Evolutionary conservation across 2,113 vertebrate species (phyloP), one percentile per base, ranked within the genome.

Genomic region (Apodemus sylvaticus): DNA sequence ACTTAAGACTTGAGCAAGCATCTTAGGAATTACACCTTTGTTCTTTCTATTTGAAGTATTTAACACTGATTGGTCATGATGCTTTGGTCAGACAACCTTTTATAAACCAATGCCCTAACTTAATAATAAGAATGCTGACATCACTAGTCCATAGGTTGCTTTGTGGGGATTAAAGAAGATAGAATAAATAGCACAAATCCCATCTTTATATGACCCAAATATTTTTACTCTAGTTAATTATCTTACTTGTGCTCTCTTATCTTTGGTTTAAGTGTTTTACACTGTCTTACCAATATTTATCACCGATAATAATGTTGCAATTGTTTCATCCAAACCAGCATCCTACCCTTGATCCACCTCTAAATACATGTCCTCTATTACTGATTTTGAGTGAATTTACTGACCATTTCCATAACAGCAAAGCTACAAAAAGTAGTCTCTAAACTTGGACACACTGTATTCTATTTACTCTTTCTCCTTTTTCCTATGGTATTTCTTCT

Each of bases 381-480:
- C 64, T 42, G 62, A 0, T 58, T 79, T 70, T 2, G 19, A 79
- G 24, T 39, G 31, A 45, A 12, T 34, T 92, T 34, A 42, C 16
- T 53, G 4, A 7, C 3, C 42, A 51, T 7, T 77, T 86, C 12
- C 14, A 34, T 17, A 86, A 73, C 4, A 12, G 5, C 22, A 39
- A 16, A 62, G n/a, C 2, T 81, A 36, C 0, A 77, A 91, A 39
- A 11, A 91, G 2, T 14, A 78, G 53, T 5, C 53, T 45, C 1
- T 51, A 2, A 0, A 14, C 4, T 39, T 79, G 48, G n/a, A 51
- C 5, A 66, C 2, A 7, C 1, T 66, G 3, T 5, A 2, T 48
- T 60, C 3, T 14, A 34, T 93, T 85, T 90, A 71, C 19, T 92
- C 36, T n/a, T 71, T 77, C 12, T 4, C 39, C 0, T 77, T 11